Base-by-base conservation (phyloP, 2,888 invertebrate genomes). In the Copidosoma aretas region DNA sequence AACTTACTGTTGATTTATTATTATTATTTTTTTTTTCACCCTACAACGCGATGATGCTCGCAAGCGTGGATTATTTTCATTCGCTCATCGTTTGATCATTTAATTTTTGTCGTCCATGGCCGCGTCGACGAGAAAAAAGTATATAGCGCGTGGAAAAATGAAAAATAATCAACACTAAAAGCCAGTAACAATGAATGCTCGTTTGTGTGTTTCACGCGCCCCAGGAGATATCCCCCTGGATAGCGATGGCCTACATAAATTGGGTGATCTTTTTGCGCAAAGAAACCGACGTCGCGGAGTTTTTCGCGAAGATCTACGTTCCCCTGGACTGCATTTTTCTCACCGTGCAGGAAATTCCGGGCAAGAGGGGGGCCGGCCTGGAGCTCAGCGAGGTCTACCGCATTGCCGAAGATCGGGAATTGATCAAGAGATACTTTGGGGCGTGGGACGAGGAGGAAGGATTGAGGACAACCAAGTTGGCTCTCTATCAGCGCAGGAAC, bases 161-260 rank as follows among this genome's bases (percentile, higher is more conserved):
- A n/a, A n/a, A n/a, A n/a, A n/a, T n/a, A n/a, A n/a, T n/a, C n/a
- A n/a, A n/a, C n/a, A n/a, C n/a, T n/a, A n/a, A n/a, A n/a, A n/a
- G n/a, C n/a, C n/a, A 49, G n/a, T 8, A 21, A 1, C 17, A 62
- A 52, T 54, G 10, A 22, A 21, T 25, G 12, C 14, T 4, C 14
- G 17, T 46, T 1, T 15, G 43, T 46, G 14, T 4, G n/a, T n/a
- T n/a, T n/a, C n/a, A n/a, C n/a, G 32, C 32, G 8, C 8, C 71
- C 59, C 60, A 80, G 80, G 76, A 80, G 74, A 75, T 83, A 10
- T 76, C 82, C 0, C 70, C 73, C 1, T 82, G 81, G 82, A 81
- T 83, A 56, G 67, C 77, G 43, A 83, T 83, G 83, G 73, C 82
- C 1, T 82, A 83, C 73, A 82, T 82, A 17, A 81, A 79, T 4